Evolutionary conservation across 1,140 invertebrate species (phyloP).

Genomic region (Stegodyphus dumicola): DNA sequence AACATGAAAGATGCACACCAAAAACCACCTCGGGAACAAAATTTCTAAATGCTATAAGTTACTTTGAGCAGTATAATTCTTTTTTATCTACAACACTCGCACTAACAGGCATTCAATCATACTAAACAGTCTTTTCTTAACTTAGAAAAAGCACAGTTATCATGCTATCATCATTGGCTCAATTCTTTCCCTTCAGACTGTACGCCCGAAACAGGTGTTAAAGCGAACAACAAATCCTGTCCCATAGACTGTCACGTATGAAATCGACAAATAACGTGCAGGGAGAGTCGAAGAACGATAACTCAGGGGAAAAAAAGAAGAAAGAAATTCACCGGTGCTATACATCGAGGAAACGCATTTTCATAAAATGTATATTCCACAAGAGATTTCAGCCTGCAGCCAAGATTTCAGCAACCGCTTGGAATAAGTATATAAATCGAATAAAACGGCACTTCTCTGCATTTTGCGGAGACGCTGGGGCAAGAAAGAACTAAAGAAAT

Average conservation of each 20-base stretch:
- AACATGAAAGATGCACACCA: no score
- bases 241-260: not conserved
- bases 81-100: not conserved
- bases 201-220: not conserved
- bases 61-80: not conserved
- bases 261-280: not conserved
- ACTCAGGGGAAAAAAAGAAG: not conserved
- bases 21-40: no score
- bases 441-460: conserved; percentile 58
- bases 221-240: not conserved
- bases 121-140: not conserved
- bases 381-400: conserved; percentile 51
- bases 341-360: conserved; percentile 29
- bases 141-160: not conserved
- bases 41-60: no score
- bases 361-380: conserved; percentile 58
- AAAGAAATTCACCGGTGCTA: not conserved
- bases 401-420: conserved; percentile 50
- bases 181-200: not conserved
- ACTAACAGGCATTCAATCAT: not conserved
- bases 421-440: conserved; percentile 59
- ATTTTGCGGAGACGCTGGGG: conserved; percentile 11
- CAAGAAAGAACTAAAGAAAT: not conserved
- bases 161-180: not conserved
- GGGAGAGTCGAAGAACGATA: not conserved